These are phyloP conservation scores for Tragelaphus scriptus DNA, from an alignment of 2,113 vertebrate species.

Conservation along the genomic window DNA sequence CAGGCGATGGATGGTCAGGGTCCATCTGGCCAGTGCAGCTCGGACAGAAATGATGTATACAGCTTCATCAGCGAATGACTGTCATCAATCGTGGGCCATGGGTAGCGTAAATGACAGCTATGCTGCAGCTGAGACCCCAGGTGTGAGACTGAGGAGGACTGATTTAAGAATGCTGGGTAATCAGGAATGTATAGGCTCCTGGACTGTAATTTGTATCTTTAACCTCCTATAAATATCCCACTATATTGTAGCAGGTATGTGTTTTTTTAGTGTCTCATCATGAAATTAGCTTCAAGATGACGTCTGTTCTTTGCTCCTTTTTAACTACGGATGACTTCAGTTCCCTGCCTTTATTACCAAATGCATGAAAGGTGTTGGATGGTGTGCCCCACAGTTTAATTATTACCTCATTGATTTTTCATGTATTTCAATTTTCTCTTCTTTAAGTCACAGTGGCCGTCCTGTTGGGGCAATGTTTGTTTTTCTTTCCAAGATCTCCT, in stretches of 20 bases:
- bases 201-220: slow-evolving; percentile 91
- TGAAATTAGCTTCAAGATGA: slow-evolving; percentile 81
- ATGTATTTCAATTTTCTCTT: slow-evolving; percentile 86
- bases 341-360: slow-evolving; percentile 77
- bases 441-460: slow-evolving; percentile 75
- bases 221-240: slow-evolving; percentile 91
- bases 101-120: slow-evolving; percentile 96
- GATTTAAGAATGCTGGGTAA: slow-evolving; percentile 96
- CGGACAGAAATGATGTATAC: slow-evolving; percentile 99
- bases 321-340: slow-evolving; percentile 77
- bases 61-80: slow-evolving; percentile 99
- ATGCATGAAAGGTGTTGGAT: slow-evolving; percentile 73
- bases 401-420: slow-evolving; percentile 88
- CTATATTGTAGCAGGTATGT: slow-evolving; percentile 81
- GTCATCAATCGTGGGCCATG: slow-evolving; percentile 97
- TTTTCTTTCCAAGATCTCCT: slow-evolving; percentile 78
- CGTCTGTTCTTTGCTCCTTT: slow-evolving; percentile 73
- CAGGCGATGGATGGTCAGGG: slow-evolving; percentile 99
- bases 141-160: slow-evolving; percentile 88
- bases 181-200: slow-evolving; percentile 87
- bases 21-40: slow-evolving; percentile 99
- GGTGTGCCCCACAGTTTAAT: slow-evolving; percentile 81
- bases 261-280: slow-evolving; percentile 78
- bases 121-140: slow-evolving; percentile 93
- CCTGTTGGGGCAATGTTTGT: slow-evolving; percentile 75